Percentiles rank a stretch among this genome's conserved stretches.
These are phyloP conservation scores for Nephrotoma appendiculata DNA, from an alignment of 2,888 invertebrate species.

Conservation along the genomic window DNA sequence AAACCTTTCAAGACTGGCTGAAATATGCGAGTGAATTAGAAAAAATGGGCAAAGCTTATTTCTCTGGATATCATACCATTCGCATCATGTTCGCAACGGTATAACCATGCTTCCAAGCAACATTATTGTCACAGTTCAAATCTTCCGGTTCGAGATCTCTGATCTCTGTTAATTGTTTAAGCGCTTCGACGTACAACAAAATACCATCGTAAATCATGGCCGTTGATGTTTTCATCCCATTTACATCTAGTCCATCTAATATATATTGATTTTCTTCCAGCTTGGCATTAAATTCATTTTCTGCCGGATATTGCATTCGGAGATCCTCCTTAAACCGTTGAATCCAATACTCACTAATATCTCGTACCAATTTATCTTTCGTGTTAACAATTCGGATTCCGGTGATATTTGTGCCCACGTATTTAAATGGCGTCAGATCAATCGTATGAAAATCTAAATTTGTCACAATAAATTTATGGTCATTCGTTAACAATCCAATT, in stretches of 20 bases:
- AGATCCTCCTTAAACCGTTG: background rate
- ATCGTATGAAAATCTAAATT: slow-evolving; percentile 70
- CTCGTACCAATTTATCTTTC: slow-evolving; percentile 26
- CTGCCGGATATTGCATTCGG: background rate
- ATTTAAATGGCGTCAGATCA: slow-evolving; percentile 60
- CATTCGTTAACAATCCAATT: slow-evolving; percentile 70
- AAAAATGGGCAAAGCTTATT: background rate
- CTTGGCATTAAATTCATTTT: slow-evolving; percentile 16
- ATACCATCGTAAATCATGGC: slow-evolving; percentile 79
- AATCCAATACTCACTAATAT: background rate
- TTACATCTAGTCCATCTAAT: slow-evolving; percentile 10
- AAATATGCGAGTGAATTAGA: background rate
- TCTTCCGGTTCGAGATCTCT: slow-evolving; percentile 33
- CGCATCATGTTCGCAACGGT: slow-evolving; percentile 68
- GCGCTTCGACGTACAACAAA: slow-evolving; percentile 58
- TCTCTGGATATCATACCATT: slow-evolving; percentile 16
- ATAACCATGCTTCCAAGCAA: slow-evolving; percentile 65
- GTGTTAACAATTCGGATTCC: slow-evolving; percentile 51
- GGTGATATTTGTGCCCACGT: slow-evolving; percentile 71
- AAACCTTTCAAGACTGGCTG: slow-evolving; percentile 44
- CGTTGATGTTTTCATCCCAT: slow-evolving; percentile 40
- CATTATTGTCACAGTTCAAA: slow-evolving; percentile 46
- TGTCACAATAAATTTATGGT: slow-evolving; percentile 63
- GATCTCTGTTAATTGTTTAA: slow-evolving; percentile 46
- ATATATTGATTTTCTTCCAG: slow-evolving; percentile 20